These are phyloP conservation scores for Lepidochrysops patricia DNA, from an alignment of 2,888 invertebrate genomes.

Conservation along the genomic window DNA sequence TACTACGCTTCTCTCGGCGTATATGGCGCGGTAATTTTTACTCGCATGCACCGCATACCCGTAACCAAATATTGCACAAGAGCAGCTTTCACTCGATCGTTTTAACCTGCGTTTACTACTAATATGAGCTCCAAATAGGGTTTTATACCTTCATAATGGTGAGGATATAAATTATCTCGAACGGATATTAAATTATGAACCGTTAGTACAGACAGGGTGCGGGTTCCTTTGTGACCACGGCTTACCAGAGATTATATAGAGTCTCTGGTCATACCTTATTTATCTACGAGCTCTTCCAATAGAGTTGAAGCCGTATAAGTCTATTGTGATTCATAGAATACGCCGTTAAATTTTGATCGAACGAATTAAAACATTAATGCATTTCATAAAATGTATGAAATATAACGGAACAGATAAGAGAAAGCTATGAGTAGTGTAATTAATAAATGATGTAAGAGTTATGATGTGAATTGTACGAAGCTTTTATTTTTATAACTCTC, in stretches of 20 bases:
- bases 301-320: background rate
- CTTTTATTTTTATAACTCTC: no score
- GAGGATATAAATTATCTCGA: constrained; percentile 24
- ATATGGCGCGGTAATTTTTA: constrained; percentile 28
- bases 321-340: background rate
- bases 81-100: constrained; percentile 26
- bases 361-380: background rate
- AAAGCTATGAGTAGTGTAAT: background rate
- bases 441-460: background rate
- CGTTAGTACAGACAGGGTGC: constrained; percentile 52
- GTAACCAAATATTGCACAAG: constrained; percentile 25
- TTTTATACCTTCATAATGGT: constrained; percentile 12
- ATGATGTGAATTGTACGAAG: background rate
- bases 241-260: constrained; percentile 14
- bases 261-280: background rate
- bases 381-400: background rate
- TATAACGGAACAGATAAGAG: no score
- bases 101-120: constrained; percentile 14
- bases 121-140: constrained; percentile 10
- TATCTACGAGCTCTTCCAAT: background rate
- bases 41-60: constrained; percentile 23
- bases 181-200: constrained; percentile 72
- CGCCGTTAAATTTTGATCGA: background rate
- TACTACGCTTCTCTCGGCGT: constrained; percentile 26
- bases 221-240: constrained; percentile 48